These are phyloP conservation scores for Leptogaster cylindrica DNA, from an alignment of 2,888 invertebrate genomes.

Conservation along the genomic window DNA sequence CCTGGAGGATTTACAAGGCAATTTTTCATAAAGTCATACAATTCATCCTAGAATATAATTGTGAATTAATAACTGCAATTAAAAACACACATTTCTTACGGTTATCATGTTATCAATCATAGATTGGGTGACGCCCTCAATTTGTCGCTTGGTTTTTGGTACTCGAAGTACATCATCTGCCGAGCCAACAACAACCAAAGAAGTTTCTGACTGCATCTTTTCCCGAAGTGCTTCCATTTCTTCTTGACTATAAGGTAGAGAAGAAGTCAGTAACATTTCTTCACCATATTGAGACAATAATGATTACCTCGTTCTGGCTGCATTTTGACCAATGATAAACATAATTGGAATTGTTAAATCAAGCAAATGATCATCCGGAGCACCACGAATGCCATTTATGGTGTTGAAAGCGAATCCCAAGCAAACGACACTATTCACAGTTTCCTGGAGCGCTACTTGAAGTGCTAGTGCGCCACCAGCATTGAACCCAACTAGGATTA, in stretches of 20 bases:
- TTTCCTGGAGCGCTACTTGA: slow-evolving; percentile 75
- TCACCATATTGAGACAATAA: background rate
- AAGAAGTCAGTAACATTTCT: background rate
- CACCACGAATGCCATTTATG: slow-evolving; percentile 74
- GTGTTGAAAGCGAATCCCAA: slow-evolving; percentile 80
- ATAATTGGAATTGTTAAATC: slow-evolving; percentile 76
- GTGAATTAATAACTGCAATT: slow-evolving; percentile 7
- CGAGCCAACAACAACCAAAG: slow-evolving; percentile 78
- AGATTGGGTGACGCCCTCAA: slow-evolving; percentile 78
- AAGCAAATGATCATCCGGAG: slow-evolving; percentile 76
- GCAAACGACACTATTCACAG: slow-evolving; percentile 75
- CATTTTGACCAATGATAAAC: slow-evolving; percentile 80
- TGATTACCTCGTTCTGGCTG: slow-evolving; percentile 67
- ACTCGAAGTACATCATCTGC: slow-evolving; percentile 79
- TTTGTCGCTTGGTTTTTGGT: slow-evolving; percentile 71
- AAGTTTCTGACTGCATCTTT: slow-evolving; percentile 77
- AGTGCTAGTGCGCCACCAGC: slow-evolving; percentile 77
- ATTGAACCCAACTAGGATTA: slow-evolving; percentile 79
- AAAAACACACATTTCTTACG: slow-evolving; percentile 56
- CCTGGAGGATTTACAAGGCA: slow-evolving; percentile 68
- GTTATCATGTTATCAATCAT: slow-evolving; percentile 80
- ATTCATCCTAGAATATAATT: slow-evolving; percentile 65
- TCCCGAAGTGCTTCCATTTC: slow-evolving; percentile 80
- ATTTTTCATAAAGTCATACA: slow-evolving; percentile 70
- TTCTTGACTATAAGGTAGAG: slow-evolving; percentile 66